Percentiles rank a stretch among this genome's conserved stretches.
Evolutionary conservation across 2,113 vertebrate genomes (phyloP).

Genomic region (Elephantulus edwardii): DNA sequence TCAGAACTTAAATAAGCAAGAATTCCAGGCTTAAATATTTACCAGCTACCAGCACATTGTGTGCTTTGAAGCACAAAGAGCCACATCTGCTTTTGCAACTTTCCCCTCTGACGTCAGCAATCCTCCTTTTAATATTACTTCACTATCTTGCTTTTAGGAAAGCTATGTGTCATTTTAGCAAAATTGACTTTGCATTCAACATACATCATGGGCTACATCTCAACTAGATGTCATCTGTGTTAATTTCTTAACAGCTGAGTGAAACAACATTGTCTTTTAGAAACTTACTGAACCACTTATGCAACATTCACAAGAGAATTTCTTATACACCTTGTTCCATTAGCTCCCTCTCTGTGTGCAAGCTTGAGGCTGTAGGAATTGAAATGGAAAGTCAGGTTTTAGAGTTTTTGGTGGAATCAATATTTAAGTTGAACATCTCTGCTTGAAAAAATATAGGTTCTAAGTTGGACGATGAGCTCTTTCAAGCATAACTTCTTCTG

Average conservation of each 20-base stretch:
- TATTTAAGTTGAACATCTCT: constrained; percentile 4
- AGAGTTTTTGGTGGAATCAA: background rate
- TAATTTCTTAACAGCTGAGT: background rate
- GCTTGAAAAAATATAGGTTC: background rate
- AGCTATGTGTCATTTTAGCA: background rate
- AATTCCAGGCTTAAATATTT: background rate
- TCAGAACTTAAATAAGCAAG: no score
- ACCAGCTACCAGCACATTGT: background rate
- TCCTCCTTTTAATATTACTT: background rate
- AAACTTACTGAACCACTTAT: background rate
- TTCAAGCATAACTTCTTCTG: constrained; percentile 33
- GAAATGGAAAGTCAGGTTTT: background rate
- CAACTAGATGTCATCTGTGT: background rate
- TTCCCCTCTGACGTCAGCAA: background rate
- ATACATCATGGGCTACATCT: background rate
- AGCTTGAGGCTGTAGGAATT: background rate
- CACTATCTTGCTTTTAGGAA: background rate
- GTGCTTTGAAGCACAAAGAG: background rate
- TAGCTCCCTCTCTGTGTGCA: background rate
- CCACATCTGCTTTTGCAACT: background rate
- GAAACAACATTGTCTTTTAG: background rate
- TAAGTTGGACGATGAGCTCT: background rate
- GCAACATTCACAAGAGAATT: background rate
- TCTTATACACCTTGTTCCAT: background rate
- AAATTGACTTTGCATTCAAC: background rate